These are phyloP conservation scores for Channa maculata DNA, from an alignment of 2,113 vertebrate species.

Conservation along the genomic window DNA sequence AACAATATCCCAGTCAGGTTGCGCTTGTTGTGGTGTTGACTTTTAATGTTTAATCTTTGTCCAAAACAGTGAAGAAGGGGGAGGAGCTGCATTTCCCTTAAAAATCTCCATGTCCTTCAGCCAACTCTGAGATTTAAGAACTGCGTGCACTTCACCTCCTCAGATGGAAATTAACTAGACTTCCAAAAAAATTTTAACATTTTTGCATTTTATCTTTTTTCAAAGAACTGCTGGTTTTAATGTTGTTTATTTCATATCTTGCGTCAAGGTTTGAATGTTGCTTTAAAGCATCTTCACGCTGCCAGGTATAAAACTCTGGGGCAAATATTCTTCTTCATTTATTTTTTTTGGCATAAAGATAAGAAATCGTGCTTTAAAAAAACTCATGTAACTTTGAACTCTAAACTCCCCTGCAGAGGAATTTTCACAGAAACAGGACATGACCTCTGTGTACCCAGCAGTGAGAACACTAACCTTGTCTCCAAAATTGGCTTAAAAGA, in stretches of 20 bases:
- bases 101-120: background rate
- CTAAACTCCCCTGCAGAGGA: conserved; percentile 13
- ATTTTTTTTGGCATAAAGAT: background rate
- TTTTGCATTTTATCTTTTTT: background rate
- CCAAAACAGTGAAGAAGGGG: background rate
- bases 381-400: background rate
- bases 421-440: background rate
- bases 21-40: conserved; percentile 2
- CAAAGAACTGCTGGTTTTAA: background rate
- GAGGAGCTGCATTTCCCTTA: background rate
- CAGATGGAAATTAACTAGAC: background rate
- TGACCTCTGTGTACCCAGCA: background rate
- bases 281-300: background rate
- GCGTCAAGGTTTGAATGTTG: background rate
- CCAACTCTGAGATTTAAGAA: too few relatives aligned
- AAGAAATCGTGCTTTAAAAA: background rate
- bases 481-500: background rate
- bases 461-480: background rate
- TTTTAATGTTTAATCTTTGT: conserved; percentile 21
- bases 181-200: background rate
- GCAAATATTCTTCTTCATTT: background rate
- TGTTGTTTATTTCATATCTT: background rate
- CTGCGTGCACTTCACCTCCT: background rate
- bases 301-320: background rate
- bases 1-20: conserved; percentile 12